Percentiles rank a stretch among this genome's conserved stretches.
These are phyloP conservation scores for Lasioglossum malachurum DNA, from an alignment of 2,888 invertebrate species.

Conservation along the genomic window DNA sequence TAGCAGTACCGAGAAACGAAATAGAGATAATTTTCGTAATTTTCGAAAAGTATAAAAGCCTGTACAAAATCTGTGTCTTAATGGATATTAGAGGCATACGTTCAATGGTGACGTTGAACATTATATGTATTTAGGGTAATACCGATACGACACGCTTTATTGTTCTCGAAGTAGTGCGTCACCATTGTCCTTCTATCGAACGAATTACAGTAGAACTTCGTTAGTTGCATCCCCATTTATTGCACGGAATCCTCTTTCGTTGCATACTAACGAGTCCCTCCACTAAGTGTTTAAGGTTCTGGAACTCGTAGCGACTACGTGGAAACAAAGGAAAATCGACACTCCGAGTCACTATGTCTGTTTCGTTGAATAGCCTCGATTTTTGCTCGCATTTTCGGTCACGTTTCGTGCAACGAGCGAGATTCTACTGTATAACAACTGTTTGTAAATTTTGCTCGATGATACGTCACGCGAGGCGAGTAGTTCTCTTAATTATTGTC, in stretches of 20 bases:
- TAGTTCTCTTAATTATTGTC: neutral
- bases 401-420: neutral
- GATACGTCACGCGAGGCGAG: neutral
- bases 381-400: neutral
- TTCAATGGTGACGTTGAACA: neutral
- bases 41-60: conserved; percentile 34
- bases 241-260: neutral
- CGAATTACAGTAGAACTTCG: neutral
- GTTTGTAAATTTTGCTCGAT: neutral
- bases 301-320: neutral
- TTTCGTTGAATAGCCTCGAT: neutral
- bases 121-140: conserved; percentile 7
- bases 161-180: neutral
- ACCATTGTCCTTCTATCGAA: conserved; percentile 10
- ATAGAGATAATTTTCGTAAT: conserved; percentile 64
- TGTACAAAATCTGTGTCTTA: conserved; percentile 38
- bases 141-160: neutral
- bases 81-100: conserved; percentile 23
- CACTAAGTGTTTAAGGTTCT: neutral
- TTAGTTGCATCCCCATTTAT: neutral
- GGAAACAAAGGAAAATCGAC: neutral
- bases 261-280: neutral
- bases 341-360: neutral
- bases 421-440: neutral
- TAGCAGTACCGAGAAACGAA: conserved; percentile 66